Evolutionary conservation across 35 echinoderm and acorn worm genomes (phyloP).

Genomic region (Lytechinus pictus): DNA sequence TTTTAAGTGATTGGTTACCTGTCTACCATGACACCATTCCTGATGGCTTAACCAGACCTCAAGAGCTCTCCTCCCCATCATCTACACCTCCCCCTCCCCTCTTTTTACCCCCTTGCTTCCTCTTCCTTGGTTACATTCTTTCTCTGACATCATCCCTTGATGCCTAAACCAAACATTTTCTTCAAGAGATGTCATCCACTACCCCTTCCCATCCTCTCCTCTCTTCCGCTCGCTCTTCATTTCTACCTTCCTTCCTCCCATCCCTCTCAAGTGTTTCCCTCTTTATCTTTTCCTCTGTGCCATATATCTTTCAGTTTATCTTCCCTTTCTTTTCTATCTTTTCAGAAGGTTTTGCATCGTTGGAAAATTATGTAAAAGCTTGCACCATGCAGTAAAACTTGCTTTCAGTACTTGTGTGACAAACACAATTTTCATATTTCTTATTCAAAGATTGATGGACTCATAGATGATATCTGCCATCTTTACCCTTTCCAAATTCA

Average conservation of each 20-base stretch:
- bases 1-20: slow-evolving; percentile 1
- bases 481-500: not conserved
- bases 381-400: too few species aligned
- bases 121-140: not conserved
- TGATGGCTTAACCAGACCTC: not conserved
- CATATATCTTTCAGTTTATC: too few species aligned
- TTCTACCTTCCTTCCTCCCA: not conserved
- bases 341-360: too few species aligned
- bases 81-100: not conserved
- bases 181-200: not conserved
- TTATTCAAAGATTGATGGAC: not conserved
- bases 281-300: not conserved
- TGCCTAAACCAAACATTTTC: not conserved
- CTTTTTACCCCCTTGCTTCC: not conserved
- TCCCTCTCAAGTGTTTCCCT: not conserved
- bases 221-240: not conserved
- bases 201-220: not conserved
- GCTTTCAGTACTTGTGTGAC: too few species aligned
- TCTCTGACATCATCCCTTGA: not conserved
- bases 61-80: not conserved
- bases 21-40: not conserved
- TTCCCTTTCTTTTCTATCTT: too few species aligned
- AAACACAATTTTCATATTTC: too few species aligned
- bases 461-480: not conserved
- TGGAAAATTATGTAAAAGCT: too few species aligned